Evolutionary conservation across 2,888 invertebrate genomes (phyloP), one percentile per base, ranked within the genome.

Genomic region (Drosophila neonasuta): DNA sequence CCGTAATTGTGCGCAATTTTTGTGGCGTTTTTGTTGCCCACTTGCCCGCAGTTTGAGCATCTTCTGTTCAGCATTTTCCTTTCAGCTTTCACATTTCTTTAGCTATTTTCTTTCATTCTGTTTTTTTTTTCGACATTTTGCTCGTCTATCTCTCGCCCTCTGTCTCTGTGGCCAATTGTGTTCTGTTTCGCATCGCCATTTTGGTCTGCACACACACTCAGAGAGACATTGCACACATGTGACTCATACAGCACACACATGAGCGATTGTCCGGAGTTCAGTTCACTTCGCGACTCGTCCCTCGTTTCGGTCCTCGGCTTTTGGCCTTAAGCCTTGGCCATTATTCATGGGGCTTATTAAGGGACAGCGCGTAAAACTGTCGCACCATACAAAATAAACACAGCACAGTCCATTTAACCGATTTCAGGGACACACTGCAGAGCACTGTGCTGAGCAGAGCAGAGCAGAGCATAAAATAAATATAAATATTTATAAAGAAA

Each of bases 401-500:
- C 74, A 69, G 65, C 68, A 84, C 83, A 86, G 82, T 85, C 83
- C 83, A 84, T 84, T 86, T 84, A 84, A 86, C 83, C 80, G 86
- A 86, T 86, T 84, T 71, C 70, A 55, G 58, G 58, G 60, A 29
- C 50, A 58, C 36, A 41, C 39, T 15, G 39, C 39, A 20, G 20
- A 20, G 8, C 36, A 36, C 13, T 36, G 36, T 2, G 36, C 36
- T 13, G 36, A 3, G 36, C 36, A 32, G 62, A 80, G 72, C 72
- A 65, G 20, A 24, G 57, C 68, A 68, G 62, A 80, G 72, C 72
- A 65, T 49, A 76, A 86, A 83, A 82, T 74, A 84, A 84, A 87
- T 80, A 84, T 84, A 84, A 84, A 87, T 85, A 84, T 84, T 84
- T 87, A 71, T 74, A 72, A 70, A 70, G 78, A 77, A 74, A 85